phyloP scores from a whole-genome alignment of 2,797 vertebrate species.

The Psittacula derbiana region DNA sequence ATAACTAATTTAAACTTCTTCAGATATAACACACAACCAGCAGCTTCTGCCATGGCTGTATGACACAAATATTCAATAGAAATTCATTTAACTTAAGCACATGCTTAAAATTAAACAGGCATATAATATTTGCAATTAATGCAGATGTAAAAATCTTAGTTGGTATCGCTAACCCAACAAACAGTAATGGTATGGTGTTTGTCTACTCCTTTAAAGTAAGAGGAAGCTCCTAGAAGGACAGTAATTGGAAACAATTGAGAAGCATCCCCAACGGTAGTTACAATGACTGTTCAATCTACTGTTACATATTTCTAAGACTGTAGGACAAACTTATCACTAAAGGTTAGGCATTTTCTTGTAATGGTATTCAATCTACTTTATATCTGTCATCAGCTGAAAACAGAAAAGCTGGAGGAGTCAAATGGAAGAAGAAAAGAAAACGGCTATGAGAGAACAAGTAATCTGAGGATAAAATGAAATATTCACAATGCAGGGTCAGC shows the following conservation, averaged over 20 bases:
- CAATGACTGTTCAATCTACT: background rate
- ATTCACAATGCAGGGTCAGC: background rate
- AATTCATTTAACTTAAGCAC: background rate
- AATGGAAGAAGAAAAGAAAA: background rate
- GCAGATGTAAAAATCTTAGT: background rate
- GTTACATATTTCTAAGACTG: background rate
- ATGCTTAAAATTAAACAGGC: background rate
- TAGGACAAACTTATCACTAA: background rate
- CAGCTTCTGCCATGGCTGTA: background rate
- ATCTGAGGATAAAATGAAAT: background rate
- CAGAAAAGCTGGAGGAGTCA: background rate
- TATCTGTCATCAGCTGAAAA: background rate
- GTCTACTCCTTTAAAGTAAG: background rate
- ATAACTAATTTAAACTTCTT: background rate
- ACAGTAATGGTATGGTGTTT: background rate
- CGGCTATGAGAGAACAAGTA: background rate
- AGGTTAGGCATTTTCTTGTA: background rate
- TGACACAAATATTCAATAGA: background rate
- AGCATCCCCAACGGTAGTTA: background rate
- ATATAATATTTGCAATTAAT: background rate
- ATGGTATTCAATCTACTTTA: background rate
- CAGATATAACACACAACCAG: background rate
- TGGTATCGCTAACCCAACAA: background rate
- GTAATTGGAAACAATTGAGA: background rate
- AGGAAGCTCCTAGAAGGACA: background rate